Percentiles rank a stretch among this genome's conserved stretches.
These are phyloP conservation scores for Euphonia xanthogaster DNA, from an alignment of 2,797 vertebrate species.

Conservation along the genomic window DNA sequence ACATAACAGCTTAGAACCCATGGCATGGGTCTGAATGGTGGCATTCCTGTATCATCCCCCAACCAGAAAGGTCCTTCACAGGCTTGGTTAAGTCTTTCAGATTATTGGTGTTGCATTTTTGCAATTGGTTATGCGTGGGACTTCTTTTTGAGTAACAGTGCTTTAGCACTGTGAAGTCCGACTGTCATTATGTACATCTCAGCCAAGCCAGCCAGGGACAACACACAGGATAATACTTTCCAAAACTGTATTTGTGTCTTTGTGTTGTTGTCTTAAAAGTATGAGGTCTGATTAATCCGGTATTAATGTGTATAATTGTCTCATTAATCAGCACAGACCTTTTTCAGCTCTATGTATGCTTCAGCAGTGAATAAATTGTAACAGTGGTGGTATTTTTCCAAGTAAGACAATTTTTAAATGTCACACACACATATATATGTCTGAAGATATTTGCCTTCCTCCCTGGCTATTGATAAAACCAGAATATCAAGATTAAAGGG, in stretches of 20 bases:
- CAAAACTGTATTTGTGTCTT: neutral
- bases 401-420: neutral
- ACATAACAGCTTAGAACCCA: neutral
- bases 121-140: neutral
- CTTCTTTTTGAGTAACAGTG: neutral
- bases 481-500: neutral
- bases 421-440: neutral
- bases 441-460: neutral
- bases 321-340: constrained; percentile 9
- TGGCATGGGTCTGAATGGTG: accelerated
- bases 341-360: neutral
- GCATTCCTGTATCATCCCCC: neutral
- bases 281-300: neutral
- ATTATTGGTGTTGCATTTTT: neutral
- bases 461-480: neutral
- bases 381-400: neutral
- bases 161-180: neutral
- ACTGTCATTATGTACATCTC: neutral
- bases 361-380: constrained; percentile 6
- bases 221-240: neutral
- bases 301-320: neutral
- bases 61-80: neutral
- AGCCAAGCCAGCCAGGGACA: neutral
- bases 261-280: neutral
- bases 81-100: neutral